phyloP scores from a whole-genome alignment of 1,140 invertebrate genomes.

The Drosophila teissieri region DNA sequence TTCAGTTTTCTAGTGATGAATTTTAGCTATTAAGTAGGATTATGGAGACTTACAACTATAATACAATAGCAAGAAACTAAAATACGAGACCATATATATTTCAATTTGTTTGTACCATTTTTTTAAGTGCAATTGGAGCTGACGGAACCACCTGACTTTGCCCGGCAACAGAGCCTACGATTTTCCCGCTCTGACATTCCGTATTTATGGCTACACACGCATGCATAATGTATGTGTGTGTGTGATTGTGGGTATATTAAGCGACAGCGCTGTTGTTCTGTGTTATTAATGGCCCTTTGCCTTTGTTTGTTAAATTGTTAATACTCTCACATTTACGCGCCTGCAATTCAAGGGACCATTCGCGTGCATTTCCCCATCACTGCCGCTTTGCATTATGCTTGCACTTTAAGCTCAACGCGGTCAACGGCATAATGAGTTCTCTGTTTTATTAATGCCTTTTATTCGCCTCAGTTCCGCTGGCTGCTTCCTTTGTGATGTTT shows the following conservation, averaged over 20 bases:
- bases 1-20: too few species aligned
- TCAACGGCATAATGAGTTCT: constrained; percentile 54
- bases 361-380: constrained; percentile 23
- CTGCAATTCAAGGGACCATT: constrained; percentile 31
- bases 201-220: constrained; percentile 44
- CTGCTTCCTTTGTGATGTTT: constrained; percentile 44
- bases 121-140: constrained; percentile 4
- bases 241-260: constrained; percentile 25
- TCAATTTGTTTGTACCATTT: neutral
- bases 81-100: too few species aligned
- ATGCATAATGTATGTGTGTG: neutral
- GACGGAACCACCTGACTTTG: constrained; percentile 38
- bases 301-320: constrained; percentile 53
- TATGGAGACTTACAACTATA: too few species aligned
- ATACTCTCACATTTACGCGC: constrained; percentile 42
- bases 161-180: constrained; percentile 43
- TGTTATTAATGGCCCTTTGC: constrained; percentile 56
- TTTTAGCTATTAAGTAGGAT: too few species aligned
- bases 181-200: constrained; percentile 44
- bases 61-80: too few species aligned
- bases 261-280: constrained; percentile 15
- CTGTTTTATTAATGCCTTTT: constrained; percentile 52
- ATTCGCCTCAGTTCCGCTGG: constrained; percentile 26
- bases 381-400: constrained; percentile 34
- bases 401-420: constrained; percentile 47